Percentiles rank a stretch among this genome's conserved stretches.
Conservation (phyloP, 1,140 invertebrate genomes). For the Drosophila ercepeae region DNA sequence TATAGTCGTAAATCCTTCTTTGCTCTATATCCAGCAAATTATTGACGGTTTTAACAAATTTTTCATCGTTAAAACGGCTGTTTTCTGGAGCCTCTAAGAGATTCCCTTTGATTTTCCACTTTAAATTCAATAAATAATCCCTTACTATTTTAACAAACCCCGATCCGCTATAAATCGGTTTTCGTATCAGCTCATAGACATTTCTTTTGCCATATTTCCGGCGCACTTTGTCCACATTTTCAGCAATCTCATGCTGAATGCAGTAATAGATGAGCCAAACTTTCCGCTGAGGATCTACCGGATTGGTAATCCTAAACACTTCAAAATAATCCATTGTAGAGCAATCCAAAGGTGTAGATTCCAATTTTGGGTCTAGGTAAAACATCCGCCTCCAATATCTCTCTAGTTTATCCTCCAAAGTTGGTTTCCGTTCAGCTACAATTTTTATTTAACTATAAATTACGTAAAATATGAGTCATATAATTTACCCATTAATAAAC, state of each 20-base stretch:
- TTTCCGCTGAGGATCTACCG: constrained; percentile 19
- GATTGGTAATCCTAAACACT: constrained; percentile 36
- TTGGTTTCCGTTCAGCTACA: constrained; percentile 9
- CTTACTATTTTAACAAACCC: constrained; percentile 30
- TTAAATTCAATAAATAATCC: constrained; percentile 35
- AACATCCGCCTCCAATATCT: constrained; percentile 43
- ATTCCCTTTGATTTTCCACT: constrained; percentile 48
- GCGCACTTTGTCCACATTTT: constrained; percentile 25
- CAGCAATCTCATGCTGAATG: constrained; percentile 13
- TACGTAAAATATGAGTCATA: constrained; percentile 12
- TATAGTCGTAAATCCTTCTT: constrained; percentile 41
- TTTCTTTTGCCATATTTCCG: constrained; percentile 63
- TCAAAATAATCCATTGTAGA: constrained; percentile 50
- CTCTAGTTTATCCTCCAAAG: constrained; percentile 47
- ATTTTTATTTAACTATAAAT: neutral
- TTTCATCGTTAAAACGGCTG: constrained; percentile 42
- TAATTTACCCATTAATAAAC: constrained; percentile 24
- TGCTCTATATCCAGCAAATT: constrained; percentile 37
- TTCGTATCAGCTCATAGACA: constrained; percentile 46
- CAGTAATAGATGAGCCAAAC: constrained; percentile 53
- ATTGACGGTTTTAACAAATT: constrained; percentile 23
- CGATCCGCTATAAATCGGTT: constrained; percentile 32
- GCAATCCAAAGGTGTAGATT: constrained; percentile 13
- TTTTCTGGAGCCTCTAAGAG: constrained; percentile 50
- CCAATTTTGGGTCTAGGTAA: constrained; percentile 16